Percentiles rank a stretch among this genome's conserved stretches.
Conservation (phyloP, 2,888 invertebrate species). For the Lasius platythorax region DNA sequence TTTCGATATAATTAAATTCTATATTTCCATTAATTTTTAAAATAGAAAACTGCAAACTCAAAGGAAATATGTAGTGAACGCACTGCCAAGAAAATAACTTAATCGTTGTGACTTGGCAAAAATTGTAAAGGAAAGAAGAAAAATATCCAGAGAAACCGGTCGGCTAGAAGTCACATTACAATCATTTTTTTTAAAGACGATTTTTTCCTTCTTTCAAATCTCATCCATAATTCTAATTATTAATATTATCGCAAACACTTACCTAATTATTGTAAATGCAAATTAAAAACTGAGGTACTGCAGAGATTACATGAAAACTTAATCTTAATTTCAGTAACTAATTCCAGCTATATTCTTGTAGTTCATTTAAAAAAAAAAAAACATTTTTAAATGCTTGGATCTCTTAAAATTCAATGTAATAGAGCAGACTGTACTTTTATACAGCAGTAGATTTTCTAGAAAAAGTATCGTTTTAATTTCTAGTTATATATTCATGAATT, state of each 20-base stretch:
- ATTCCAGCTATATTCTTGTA: background rate
- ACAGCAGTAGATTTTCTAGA: background rate
- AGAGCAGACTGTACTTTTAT: background rate
- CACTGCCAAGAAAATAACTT: slow-evolving; percentile 33
- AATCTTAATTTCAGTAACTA: background rate
- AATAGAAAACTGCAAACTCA: background rate
- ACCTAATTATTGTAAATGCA: background rate
- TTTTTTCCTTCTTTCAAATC: background rate
- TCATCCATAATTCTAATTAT: background rate
- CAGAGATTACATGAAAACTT: background rate
- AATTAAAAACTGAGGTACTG: background rate
- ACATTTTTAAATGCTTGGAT: background rate
- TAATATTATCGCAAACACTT: background rate
- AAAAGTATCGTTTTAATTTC: background rate
- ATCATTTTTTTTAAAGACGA: background rate
- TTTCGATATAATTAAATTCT: background rate
- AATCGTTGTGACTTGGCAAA: slow-evolving; percentile 34
- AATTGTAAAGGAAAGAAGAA: slow-evolving; percentile 15
- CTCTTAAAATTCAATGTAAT: background rate
- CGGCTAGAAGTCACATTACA: background rate
- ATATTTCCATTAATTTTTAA: background rate
- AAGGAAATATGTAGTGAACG: slow-evolving; percentile 24
- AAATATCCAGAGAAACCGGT: slow-evolving; percentile 9
- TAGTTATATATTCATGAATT: background rate
- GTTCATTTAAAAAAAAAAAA: too few species aligned